phyloP scores from a whole-genome alignment of 2,113 vertebrate genomes.

The Neolamprologus modestus region DNA sequence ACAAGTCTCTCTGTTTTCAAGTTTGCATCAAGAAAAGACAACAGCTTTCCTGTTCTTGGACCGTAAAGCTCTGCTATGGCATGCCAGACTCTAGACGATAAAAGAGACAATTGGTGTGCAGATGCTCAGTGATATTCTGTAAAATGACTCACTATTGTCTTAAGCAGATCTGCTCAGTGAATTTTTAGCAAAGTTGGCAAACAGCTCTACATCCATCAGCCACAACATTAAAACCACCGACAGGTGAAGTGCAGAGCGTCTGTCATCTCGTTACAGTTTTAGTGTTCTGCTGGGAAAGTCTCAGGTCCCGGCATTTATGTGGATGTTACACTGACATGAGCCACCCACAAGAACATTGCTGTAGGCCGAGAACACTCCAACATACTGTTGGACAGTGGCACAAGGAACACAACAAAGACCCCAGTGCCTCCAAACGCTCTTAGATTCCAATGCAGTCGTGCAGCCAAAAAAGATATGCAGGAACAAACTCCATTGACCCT shows the following conservation, averaged over 20 bases:
- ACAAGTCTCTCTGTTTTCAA: slow-evolving; percentile 17
- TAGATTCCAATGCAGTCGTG: background rate
- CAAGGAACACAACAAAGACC: background rate
- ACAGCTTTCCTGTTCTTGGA: slow-evolving; percentile 25
- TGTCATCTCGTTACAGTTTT: background rate
- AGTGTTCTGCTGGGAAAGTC: background rate
- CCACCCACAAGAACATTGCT: background rate
- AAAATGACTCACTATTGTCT: slow-evolving; percentile 4
- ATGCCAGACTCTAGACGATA: slow-evolving; percentile 22
- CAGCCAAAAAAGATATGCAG: background rate
- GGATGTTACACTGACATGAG: background rate
- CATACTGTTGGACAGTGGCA: background rate
- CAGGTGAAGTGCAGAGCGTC: background rate
- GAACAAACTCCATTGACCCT: background rate
- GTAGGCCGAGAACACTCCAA: background rate
- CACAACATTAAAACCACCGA: background rate
- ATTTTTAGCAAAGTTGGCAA: background rate
- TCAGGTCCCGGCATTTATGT: background rate
- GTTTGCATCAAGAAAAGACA: slow-evolving; percentile 11
- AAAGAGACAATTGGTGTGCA: slow-evolving; percentile 34
- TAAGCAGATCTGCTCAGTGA: background rate
- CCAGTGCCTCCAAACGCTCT: background rate
- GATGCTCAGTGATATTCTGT: slow-evolving; percentile 4
- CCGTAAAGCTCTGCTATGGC: background rate
- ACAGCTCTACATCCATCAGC: background rate